These are phyloP conservation scores for Thalassarche chlororhynchos DNA, from an alignment of 2,113 vertebrate genomes.

Conservation along the genomic window DNA sequence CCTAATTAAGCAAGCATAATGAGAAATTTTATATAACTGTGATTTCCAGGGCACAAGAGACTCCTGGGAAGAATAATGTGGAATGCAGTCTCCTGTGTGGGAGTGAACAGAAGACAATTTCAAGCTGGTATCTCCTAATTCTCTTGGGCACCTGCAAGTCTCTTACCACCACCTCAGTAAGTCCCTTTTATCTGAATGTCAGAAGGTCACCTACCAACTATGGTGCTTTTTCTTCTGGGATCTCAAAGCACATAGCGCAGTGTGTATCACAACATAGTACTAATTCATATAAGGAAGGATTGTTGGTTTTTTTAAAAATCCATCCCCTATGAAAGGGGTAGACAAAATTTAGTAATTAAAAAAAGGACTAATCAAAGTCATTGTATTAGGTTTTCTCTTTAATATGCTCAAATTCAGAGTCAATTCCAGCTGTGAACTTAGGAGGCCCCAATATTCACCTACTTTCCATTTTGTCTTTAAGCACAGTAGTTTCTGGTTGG, in stretches of 20 bases:
- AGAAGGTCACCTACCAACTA: neutral
- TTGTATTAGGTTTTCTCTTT: neutral
- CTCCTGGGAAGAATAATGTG: neutral
- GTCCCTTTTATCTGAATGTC: neutral
- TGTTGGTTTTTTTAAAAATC: neutral
- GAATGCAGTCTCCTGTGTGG: neutral
- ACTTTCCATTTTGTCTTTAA: neutral
- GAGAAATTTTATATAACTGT: neutral
- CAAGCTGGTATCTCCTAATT: neutral
- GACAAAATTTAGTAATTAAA: neutral
- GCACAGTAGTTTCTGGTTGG: neutral
- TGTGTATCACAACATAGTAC: neutral
- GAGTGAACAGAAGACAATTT: neutral
- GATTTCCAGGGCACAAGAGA: neutral
- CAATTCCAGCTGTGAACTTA: neutral
- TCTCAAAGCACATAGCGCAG: neutral
- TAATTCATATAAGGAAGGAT: neutral
- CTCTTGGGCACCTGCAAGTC: neutral
- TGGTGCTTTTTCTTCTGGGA: neutral
- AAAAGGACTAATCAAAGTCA: neutral
- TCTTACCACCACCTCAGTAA: neutral
- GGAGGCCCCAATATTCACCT: neutral
- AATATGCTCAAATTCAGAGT: neutral
- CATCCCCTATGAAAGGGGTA: neutral
- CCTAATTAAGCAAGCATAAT: constrained; percentile 17